These are phyloP conservation scores for Taphrorychus bicolor DNA, from an alignment of 2,888 invertebrate genomes.

Conservation along the genomic window DNA sequence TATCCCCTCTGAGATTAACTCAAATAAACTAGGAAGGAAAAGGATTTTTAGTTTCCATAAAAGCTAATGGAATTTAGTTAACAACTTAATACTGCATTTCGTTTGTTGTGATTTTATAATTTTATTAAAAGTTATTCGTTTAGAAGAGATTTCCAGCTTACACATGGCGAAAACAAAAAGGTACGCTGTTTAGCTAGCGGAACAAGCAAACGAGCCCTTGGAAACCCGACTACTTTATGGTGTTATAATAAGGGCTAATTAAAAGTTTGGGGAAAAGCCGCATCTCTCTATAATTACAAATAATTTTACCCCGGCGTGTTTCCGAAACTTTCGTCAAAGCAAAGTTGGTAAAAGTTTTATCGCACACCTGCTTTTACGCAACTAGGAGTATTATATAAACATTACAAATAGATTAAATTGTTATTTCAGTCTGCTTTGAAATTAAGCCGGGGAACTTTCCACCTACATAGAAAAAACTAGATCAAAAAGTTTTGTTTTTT, in stretches of 20 bases:
- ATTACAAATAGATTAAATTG: constrained; percentile 21
- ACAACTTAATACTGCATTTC: too few species aligned
- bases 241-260: constrained; percentile 23
- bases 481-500: too few species aligned
- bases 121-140: too few species aligned
- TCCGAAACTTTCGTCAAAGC: constrained; percentile 11
- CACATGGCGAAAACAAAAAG: too few species aligned
- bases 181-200: neutral
- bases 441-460: neutral
- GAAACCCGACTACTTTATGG: neutral
- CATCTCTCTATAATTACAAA: constrained; percentile 24
- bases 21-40: too few species aligned
- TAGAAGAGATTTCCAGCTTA: too few species aligned
- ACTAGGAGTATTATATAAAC: constrained; percentile 18
- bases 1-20: too few species aligned
- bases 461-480: too few species aligned
- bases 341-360: constrained; percentile 20
- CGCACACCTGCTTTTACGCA: constrained; percentile 18
- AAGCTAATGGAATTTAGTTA: too few species aligned
- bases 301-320: constrained; percentile 16
- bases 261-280: constrained; percentile 24
- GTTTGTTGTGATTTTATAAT: too few species aligned
- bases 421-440: neutral
- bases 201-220: neutral
- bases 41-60: too few species aligned